Conservation (phyloP, 2,888 invertebrate species). For the Lasioglossum morio region DNA sequence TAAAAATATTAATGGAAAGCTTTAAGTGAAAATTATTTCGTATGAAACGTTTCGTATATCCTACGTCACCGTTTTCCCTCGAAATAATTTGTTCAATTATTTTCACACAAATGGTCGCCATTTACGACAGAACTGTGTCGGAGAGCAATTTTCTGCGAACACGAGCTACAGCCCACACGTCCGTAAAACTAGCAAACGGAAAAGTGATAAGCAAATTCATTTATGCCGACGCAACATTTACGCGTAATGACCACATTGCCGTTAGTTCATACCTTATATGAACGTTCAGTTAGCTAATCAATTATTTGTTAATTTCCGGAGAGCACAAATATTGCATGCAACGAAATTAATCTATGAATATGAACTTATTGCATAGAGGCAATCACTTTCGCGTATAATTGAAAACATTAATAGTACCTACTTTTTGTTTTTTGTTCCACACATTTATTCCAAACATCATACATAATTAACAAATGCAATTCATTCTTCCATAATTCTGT, state of each 20-base stretch:
- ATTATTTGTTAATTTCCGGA: neutral
- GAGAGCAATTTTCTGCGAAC: constrained; percentile 10
- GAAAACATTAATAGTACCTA: neutral
- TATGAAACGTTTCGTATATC: neutral
- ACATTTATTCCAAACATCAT: neutral
- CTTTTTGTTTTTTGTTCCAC: neutral
- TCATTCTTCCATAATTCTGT: neutral
- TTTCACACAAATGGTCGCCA: neutral
- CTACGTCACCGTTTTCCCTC: neutral
- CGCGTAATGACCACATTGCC: neutral
- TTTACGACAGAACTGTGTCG: constrained; percentile 3
- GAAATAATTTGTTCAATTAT: neutral
- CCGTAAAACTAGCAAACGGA: neutral
- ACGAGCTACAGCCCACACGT: constrained; percentile 33
- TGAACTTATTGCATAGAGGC: neutral
- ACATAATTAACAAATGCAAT: neutral
- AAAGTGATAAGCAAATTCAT: constrained; percentile 40
- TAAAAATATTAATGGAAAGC: neutral
- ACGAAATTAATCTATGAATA: neutral
- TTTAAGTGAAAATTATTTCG: neutral
- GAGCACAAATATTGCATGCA: neutral
- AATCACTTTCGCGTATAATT: neutral
- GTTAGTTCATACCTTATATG: neutral
- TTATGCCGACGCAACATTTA: constrained; percentile 3
- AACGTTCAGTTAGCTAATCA: neutral